Conservation (phyloP, 2,888 invertebrate species). For the Tanytarsus gracilentus region DNA sequence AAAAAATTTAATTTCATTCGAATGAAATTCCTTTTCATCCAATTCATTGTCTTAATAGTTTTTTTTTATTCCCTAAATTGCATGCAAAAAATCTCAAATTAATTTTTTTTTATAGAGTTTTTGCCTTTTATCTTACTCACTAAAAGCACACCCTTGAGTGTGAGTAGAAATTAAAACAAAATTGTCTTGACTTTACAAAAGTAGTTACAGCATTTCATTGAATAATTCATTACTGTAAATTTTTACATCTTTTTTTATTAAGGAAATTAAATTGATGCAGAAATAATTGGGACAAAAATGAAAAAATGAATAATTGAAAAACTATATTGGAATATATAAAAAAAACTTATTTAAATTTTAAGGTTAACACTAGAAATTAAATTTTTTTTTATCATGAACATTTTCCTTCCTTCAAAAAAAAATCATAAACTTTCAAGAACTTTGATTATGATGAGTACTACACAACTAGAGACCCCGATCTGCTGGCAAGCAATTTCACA, state of each 20-base stretch:
- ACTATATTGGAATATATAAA: not conserved
- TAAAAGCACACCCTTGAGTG: too few species aligned
- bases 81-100: not conserved
- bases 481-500: conserved; percentile 88
- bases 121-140: not conserved
- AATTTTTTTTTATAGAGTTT: not conserved
- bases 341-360: not conserved
- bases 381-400: not conserved
- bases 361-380: not conserved
- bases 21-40: not conserved
- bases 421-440: conserved; percentile 53
- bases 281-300: too few species aligned
- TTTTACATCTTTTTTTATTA: too few species aligned
- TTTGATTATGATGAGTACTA: conserved; percentile 92
- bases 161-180: too few species aligned
- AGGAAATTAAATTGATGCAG: too few species aligned
- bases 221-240: too few species aligned
- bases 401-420: conserved; percentile 16
- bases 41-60: not conserved
- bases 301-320: not conserved
- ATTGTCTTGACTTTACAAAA: too few species aligned
- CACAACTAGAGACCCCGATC: conserved; percentile 90
- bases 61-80: not conserved
- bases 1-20: conserved; percentile 20
- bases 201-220: too few species aligned